These are phyloP conservation scores for Spondyliosoma cantharus DNA, from an alignment of 2,797 vertebrate species.

Conservation along the genomic window DNA sequence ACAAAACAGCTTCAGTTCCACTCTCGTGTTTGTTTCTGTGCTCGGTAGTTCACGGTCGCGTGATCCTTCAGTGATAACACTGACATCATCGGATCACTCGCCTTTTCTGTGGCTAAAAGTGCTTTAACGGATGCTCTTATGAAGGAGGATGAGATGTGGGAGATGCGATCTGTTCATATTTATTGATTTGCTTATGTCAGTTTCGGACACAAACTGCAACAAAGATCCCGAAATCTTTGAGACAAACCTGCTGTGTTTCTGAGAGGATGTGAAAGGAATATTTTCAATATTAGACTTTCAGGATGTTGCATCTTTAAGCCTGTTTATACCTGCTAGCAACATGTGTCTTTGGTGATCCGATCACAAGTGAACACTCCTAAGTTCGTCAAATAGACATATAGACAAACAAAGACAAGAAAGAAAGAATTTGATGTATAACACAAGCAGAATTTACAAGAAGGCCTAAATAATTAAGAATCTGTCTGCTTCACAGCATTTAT, in stretches of 20 bases:
- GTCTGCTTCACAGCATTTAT: too few relatives aligned
- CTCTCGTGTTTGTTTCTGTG: not conserved
- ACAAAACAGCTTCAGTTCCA: constrained; percentile 21
- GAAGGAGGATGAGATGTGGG: not conserved
- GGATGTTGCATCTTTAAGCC: not conserved
- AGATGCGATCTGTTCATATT: not conserved
- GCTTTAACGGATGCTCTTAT: not conserved
- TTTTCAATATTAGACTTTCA: not conserved
- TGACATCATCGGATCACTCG: too few relatives aligned
- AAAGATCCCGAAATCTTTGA: not conserved
- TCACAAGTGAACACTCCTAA: too few relatives aligned
- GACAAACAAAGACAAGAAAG: too few relatives aligned
- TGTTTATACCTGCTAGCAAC: too few relatives aligned
- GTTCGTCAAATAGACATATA: too few relatives aligned
- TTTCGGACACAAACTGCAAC: not conserved
- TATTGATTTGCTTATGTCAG: not conserved
- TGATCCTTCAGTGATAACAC: not conserved
- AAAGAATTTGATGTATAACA: too few relatives aligned
- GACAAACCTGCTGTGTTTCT: too few relatives aligned
- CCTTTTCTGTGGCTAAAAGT: not conserved
- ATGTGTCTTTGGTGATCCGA: too few relatives aligned
- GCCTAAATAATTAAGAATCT: too few relatives aligned
- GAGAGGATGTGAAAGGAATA: not conserved
- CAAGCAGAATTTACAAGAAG: too few relatives aligned
- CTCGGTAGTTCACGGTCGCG: not conserved